Conservation (phyloP, 2,797 vertebrate species). For the Chiloscyllium punctatum region DNA sequence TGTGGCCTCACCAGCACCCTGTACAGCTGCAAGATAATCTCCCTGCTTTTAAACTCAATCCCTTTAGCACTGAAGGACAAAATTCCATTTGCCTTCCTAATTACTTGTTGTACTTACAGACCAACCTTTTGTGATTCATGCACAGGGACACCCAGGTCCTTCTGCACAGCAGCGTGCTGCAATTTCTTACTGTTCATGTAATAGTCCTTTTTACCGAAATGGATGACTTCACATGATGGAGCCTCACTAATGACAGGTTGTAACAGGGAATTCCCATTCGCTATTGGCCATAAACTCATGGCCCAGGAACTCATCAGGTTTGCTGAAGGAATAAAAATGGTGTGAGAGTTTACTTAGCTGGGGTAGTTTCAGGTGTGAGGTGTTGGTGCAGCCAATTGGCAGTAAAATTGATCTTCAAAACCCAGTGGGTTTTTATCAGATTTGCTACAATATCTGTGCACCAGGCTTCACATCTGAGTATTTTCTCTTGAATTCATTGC, state of each 20-base stretch:
- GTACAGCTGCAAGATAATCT: too few relatives aligned
- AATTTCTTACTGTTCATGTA: too few relatives aligned
- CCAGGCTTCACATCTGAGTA: background rate
- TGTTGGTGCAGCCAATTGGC: background rate
- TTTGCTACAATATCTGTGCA: background rate
- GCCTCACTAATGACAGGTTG: background rate
- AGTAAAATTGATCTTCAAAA: background rate
- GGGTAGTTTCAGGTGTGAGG: background rate
- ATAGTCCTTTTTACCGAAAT: too few relatives aligned
- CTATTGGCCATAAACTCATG: background rate
- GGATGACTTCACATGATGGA: background rate
- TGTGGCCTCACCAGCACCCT: too few relatives aligned
- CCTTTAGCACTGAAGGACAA: too few relatives aligned
- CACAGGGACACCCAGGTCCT: too few relatives aligned
- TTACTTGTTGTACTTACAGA: too few relatives aligned
- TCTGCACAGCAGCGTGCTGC: too few relatives aligned
- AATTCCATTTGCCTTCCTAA: too few relatives aligned
- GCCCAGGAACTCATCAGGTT: background rate
- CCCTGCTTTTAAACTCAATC: too few relatives aligned
- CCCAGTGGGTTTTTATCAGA: background rate
- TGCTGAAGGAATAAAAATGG: background rate
- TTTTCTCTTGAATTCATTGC: background rate
- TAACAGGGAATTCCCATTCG: background rate
- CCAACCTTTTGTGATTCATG: too few relatives aligned
- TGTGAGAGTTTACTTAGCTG: background rate